phyloP scores from a whole-genome alignment of 2,888 invertebrate species.

The Neoscelio sp. region DNA sequence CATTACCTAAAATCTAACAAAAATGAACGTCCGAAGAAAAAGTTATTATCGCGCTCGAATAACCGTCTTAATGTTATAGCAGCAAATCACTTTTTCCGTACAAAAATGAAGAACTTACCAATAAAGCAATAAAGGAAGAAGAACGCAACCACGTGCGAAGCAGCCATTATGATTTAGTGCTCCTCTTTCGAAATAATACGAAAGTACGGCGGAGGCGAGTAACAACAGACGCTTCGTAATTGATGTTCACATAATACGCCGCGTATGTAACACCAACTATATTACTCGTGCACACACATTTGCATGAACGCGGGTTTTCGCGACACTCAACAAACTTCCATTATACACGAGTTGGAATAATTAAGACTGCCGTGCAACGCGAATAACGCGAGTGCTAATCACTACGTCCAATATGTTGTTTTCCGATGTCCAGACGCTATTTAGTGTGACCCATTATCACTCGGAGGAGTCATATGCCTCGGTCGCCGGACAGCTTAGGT shows the following conservation, averaged over 20 bases:
- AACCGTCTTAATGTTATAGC: conserved; percentile 24
- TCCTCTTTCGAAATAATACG: conserved; percentile 40
- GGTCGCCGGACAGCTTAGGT: conserved; percentile 2
- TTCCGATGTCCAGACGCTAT: conserved; percentile 40
- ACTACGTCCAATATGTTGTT: conserved; percentile 60
- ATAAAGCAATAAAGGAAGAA: conserved; percentile 76
- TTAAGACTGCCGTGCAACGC: conserved; percentile 71
- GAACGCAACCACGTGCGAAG: conserved; percentile 71
- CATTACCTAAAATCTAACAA: conserved; percentile 13
- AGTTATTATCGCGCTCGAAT: conserved; percentile 17
- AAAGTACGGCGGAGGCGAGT: conserved; percentile 36
- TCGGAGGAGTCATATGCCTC: conserved; percentile 28
- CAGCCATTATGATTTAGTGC: conserved; percentile 72
- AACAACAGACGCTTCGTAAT: conserved; percentile 47
- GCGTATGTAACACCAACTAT: conserved; percentile 65
- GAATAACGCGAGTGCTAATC: conserved; percentile 66
- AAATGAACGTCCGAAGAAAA: conserved; percentile 15
- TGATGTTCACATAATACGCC: conserved; percentile 67
- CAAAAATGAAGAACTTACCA: conserved; percentile 75
- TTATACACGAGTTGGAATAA: conserved; percentile 71
- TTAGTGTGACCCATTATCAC: conserved; percentile 40
- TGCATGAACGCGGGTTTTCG: conserved; percentile 42
- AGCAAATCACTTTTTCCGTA: conserved; percentile 7
- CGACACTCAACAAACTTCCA: conserved; percentile 74
- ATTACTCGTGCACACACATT: conserved; percentile 66